Evolutionary conservation across 37 sponge, comb jelly and placozoan genomes (phyloP), one percentile per base, ranked within the genome.

Genomic region (Geodia barretti): DNA sequence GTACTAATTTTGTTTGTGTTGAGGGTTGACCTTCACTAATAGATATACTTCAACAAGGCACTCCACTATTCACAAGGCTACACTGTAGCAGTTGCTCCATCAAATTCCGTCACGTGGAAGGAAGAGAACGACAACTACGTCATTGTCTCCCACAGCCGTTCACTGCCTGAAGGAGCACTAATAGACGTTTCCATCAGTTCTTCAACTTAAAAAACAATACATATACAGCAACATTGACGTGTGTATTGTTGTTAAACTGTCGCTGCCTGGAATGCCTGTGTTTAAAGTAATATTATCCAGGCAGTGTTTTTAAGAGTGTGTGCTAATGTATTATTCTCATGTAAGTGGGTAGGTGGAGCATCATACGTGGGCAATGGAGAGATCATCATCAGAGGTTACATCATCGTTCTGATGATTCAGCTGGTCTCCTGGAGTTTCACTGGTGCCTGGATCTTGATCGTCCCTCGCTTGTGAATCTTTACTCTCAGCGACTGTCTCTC

Each of bases 21-120:
- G 47, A 31, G 23, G 8, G 4, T 25, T 7, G 8, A 76, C 14
- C 1, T n/a, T 40, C 8, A 65, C 19, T 58, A 69, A 23, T 14
- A 95, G 92, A 88, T 95, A 24, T 95, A 91, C 63, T 43, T 95
- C 60, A 95, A 95, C 67, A 82, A 87, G 61, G 86, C 37, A 20
- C 72, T 79, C 1, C 92, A 88, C 77, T 95, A 95, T 54, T 54
- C 36, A 0, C 54, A 63, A 38, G 92, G 88, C 37, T 91, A 84
- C 69, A 66, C 61, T 58, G 91, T 90, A 23, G 67, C 66, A 36
- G 39, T 89, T 26, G 39, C 62, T 14, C 54, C 79, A n/a, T 76
- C 64, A 17, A 37, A 39, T 54, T 66, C 63, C 25, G 79, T 63
- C 17, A 25, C 37, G 24, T 90, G 91, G 91, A 17, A 43, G 19